Evolutionary conservation across 2,113 vertebrate species (phyloP), one percentile per base, ranked within the genome.

Genomic region (Hydrochoerus hydrochaeris): DNA sequence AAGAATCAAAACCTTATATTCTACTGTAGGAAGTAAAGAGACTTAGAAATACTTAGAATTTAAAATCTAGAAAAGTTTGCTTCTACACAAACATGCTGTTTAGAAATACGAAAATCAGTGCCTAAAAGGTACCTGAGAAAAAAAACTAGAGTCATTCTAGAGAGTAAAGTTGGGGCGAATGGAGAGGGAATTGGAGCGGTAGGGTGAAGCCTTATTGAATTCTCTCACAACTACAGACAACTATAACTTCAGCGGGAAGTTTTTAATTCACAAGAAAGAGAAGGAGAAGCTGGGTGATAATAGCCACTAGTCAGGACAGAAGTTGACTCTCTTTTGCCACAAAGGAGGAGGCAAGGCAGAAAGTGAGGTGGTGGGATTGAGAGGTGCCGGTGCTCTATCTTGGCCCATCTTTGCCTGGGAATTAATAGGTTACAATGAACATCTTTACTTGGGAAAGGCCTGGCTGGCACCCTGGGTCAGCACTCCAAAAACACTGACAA

Each of bases 391-490:
- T 7, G 7, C 38, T 49, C 41, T 38, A 0, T 28, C 65, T 65
- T 14, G 82, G 65, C 77, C 71, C 11, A 44, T 63, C 94, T 88
- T 75, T 0, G 1, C 83, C 38, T 28, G 88, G 83, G 96, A 94
- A 91, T 96, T 90, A 94, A 96, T 38, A 95, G 96, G 78, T 94
- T 73, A 83, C 95, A 62, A 57, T 32, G 96, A 92, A 92, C 88
- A 96, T 90, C 90, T 97, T 95, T 95, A 94, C 96, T 94, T 97
- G 85, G 91, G 82, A 78, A 57, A 84, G 93, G 90, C 91, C 85
- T 30, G 63, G 46, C 91, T 54, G 58, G 85, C 12, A 0, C 0
- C 3, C 49, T 0, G 65, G 83, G 82, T 38, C 41, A 0, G n/a
- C 17, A 0, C 52, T 73, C 71, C 77, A 52, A 94, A 89, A 81